These are phyloP conservation scores for Equus quagga DNA, from an alignment of 2,113 vertebrate genomes.

Conservation along the genomic window DNA sequence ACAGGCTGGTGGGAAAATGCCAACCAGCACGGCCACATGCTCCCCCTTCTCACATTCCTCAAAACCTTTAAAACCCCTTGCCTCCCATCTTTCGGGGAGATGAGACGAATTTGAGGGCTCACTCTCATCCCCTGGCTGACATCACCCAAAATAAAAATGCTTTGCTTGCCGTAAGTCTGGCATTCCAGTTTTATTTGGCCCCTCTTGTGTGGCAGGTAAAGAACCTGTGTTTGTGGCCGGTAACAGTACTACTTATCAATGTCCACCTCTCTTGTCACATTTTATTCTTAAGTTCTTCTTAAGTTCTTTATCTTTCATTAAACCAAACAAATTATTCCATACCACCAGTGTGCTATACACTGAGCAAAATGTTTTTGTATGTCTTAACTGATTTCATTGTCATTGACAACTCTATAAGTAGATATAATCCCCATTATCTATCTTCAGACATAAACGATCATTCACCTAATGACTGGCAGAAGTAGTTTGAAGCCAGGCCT, in stretches of 20 bases:
- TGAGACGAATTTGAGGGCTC: too few species aligned
- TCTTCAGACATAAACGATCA: neutral
- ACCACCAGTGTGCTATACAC: neutral
- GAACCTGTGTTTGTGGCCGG: too few species aligned
- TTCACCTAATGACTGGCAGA: neutral
- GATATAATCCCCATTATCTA: neutral
- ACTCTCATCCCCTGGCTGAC: too few species aligned
- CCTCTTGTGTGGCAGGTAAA: too few species aligned
- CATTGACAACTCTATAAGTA: neutral
- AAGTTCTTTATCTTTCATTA: neutral
- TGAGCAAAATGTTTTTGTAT: neutral
- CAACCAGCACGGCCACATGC: too few species aligned
- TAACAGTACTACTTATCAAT: neutral
- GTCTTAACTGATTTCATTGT: neutral
- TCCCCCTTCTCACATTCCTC: too few species aligned
- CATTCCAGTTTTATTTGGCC: too few species aligned
- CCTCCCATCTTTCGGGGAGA: too few species aligned
- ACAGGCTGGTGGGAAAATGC: too few species aligned
- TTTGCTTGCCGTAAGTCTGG: too few species aligned
- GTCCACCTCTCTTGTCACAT: neutral
- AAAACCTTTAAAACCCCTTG: too few species aligned
- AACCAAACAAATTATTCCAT: neutral
- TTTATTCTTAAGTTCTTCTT: constrained; percentile 20
- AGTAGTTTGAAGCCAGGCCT: neutral
- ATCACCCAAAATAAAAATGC: too few species aligned